Evolutionary conservation across 2,888 invertebrate species (phyloP), one percentile per base, ranked within the genome.

Genomic region (Diaphora mendica): DNA sequence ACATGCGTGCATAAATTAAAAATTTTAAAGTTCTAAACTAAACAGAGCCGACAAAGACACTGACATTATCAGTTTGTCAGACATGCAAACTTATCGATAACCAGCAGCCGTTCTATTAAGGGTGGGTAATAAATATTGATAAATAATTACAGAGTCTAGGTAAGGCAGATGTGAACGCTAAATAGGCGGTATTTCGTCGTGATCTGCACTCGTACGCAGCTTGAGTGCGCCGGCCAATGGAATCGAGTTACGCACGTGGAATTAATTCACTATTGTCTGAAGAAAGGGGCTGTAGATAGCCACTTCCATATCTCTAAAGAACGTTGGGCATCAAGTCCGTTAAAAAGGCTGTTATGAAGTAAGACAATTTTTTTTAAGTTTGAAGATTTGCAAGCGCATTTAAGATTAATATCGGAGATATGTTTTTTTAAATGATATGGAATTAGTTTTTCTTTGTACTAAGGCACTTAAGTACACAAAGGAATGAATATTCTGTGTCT

Each of bases 161-260:
- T 81, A 80, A 73, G 91, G 93, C 95, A 95, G 95, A 94, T 95
- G 95, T 90, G 90, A 89, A 92, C 89, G 88, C 82, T 85, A 84
- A 90, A 89, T 89, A 88, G 87, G 85, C 86, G 86, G 89, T 88
- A 85, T 94, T 94, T 93, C 93, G 87, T 72, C 81, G 77, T 91
- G 94, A 94, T 95, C 95, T 93, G 95, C 94, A 93, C 93, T 91
- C 91, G 92, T 85, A 81, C 86, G 95, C 95, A 95, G 93, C 95
- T 95, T 95, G 94, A 82, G 86, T 59, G 71, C 77, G 76, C 80
- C 89, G 88, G 86, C 95, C 95, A 95, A 95, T 95, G 76, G 72
- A 90, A 85, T 82, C 79, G 81, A 83, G 85, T 77, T 85, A 74
- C 85, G 83, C 87, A 86, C 85, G 80, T 82, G 81, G 82, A 90